Conservation (phyloP, 2,113 vertebrate species). For the Xenotilapia longispinis region DNA sequence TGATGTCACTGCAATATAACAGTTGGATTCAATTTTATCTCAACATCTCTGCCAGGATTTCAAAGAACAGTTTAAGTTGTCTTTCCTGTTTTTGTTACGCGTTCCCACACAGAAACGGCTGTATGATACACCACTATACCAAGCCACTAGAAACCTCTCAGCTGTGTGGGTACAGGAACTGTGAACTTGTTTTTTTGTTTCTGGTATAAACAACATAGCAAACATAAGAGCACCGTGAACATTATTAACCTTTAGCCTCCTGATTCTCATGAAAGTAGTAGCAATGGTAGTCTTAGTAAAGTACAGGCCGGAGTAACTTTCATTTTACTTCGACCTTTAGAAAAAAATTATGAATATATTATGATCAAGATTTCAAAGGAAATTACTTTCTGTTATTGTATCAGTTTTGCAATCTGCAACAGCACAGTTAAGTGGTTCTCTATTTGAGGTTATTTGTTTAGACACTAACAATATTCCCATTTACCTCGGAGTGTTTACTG, state of each 20-base stretch:
- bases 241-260: not conserved
- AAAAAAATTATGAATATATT: not conserved
- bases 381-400: not conserved
- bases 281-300: not conserved
- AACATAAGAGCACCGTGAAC: not conserved
- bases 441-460: not conserved
- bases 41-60: not conserved
- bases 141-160: not conserved
- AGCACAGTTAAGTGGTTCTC: not conserved
- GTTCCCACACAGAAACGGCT: not conserved
- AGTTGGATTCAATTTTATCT: not conserved
- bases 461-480: not conserved
- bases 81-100: not conserved
- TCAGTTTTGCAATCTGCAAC: not conserved
- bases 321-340: not conserved
- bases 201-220: not conserved
- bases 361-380: not conserved
- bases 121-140: no score
- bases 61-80: not conserved
- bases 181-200: not conserved
- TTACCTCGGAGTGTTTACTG: not conserved
- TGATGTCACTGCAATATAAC: not conserved
- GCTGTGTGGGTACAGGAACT: not conserved
- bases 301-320: not conserved
- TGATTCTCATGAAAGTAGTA: not conserved